Percentiles rank a stretch among this genome's conserved stretches.
phyloP scores from a whole-genome alignment of 2,888 invertebrate species.

The Odontomyia ornata region DNA sequence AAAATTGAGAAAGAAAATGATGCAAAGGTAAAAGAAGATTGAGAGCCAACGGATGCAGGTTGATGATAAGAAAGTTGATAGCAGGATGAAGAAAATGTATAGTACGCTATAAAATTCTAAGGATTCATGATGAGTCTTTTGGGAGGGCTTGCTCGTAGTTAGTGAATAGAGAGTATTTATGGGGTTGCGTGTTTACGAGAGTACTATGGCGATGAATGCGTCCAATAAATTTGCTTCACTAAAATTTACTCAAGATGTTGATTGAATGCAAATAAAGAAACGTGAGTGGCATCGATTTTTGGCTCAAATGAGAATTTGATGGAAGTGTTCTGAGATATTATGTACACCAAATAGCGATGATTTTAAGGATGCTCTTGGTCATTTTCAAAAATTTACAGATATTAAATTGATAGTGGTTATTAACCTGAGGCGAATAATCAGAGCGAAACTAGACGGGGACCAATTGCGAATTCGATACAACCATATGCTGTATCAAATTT shows the following conservation, averaged over 20 bases:
- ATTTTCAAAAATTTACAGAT: no score
- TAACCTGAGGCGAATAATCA: no score
- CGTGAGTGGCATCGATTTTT: no score
- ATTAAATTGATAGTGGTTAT: no score
- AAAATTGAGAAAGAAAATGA: not conserved
- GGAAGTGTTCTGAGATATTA: no score
- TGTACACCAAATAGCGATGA: no score
- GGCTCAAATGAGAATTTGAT: no score
- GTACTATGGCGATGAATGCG: not conserved
- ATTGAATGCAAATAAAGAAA: not conserved
- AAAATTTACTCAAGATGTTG: not conserved
- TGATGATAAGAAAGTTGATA: constrained; percentile 26
- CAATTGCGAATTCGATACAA: no score
- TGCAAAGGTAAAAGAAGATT: no score
- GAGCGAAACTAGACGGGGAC: no score
- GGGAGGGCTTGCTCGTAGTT: constrained; percentile 6
- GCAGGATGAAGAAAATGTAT: constrained; percentile 20
- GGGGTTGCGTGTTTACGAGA: not conserved
- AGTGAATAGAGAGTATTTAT: not conserved
- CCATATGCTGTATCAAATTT: no score
- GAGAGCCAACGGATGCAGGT: not conserved
- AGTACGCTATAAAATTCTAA: not conserved
- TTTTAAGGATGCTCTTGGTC: no score
- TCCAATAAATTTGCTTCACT: not conserved
- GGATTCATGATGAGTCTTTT: constrained; percentile 13